Evolutionary conservation across 1,140 invertebrate species (phyloP).

Genomic region (Bombus haemorrhoidalis): DNA sequence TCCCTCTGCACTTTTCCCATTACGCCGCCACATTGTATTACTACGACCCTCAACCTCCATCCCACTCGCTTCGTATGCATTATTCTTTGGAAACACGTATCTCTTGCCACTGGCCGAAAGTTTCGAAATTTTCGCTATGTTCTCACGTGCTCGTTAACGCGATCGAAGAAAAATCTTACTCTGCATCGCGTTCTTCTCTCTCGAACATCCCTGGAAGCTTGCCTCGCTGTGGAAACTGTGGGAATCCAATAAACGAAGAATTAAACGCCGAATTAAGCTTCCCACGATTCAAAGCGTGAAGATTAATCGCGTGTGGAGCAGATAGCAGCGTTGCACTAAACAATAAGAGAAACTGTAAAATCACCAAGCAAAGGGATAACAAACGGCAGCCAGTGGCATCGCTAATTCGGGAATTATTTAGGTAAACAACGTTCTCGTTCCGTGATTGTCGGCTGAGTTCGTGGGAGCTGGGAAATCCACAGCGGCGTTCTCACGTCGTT

Average conservation of each 20-base stretch:
- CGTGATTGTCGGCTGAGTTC: slow-evolving; percentile 33
- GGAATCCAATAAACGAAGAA: neutral
- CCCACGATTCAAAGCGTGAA: neutral
- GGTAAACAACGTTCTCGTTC: slow-evolving; percentile 33
- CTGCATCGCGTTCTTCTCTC: neutral
- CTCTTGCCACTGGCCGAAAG: neutral
- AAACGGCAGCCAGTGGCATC: slow-evolving; percentile 1
- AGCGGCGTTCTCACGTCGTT: neutral
- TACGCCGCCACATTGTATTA: slow-evolving; percentile 46
- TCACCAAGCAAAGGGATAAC: slow-evolving; percentile 10
- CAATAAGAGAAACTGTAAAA: slow-evolving; percentile 32
- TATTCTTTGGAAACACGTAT: slow-evolving; percentile 63
- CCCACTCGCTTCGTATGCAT: slow-evolving; percentile 59
- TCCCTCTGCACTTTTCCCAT: slow-evolving; percentile 54
- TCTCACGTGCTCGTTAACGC: neutral
- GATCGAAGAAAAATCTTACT: neutral
- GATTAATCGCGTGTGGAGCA: neutral
- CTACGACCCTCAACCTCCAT: slow-evolving; percentile 15
- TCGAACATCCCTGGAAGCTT: neutral
- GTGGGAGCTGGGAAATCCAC: slow-evolving; percentile 38
- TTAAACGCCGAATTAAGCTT: neutral
- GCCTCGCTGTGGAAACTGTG: neutral
- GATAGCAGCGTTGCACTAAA: neutral
- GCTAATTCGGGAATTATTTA: slow-evolving; percentile 56
- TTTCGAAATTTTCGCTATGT: neutral